Evolutionary conservation across 2,888 invertebrate species (phyloP), one percentile per base, ranked within the genome.

Genomic region (Torymus tubicola): DNA sequence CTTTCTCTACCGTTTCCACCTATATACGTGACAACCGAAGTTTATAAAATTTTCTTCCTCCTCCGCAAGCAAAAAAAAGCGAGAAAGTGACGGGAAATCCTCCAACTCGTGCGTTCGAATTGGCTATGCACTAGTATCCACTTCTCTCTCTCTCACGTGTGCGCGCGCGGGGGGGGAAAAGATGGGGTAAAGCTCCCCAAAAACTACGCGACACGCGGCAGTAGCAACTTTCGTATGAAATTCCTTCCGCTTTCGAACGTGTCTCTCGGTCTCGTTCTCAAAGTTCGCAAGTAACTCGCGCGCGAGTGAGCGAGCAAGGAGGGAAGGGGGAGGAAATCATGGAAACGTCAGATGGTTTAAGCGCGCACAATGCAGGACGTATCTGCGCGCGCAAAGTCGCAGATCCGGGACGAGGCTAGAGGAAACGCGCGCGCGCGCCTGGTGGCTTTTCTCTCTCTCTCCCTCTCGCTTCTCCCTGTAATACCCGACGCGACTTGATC

Each of bases 261-360:
- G 42, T 42, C 42, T 42, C 42, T 42, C 42, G 42, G 42, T 42
- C 42, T 42, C 42, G 42, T 42, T 42, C 42, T 42, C 42, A 42
- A 42, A 21, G 21, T 61, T 13, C 13, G 1, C 21, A 61, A 5
- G 12, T 13, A 16, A 31, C 16, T 50, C 64, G 64, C 14, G 3
- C 14, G 42, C 64, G 42, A 42, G 42, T 31, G 42, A 24, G 12
- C 21, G 24, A 8, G 18, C 61, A 21, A 21, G 21, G 24, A 5
- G 13, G 31, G n/a, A 21, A 5, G 8, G 42, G 42, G 5, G n/a
- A n/a, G 11, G 50, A 65, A 74, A 74, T 74, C 65, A 74, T 64
- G 65, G 73, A 65, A 74, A 65, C 16, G 73, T 74, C 65, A 58
- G 57, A 42, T 64, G 64, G 64, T 18, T 55, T 73, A 69, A 70